Evolutionary conservation across 2,113 vertebrate genomes (phyloP).

Genomic region (Colistium nudipinnis): DNA sequence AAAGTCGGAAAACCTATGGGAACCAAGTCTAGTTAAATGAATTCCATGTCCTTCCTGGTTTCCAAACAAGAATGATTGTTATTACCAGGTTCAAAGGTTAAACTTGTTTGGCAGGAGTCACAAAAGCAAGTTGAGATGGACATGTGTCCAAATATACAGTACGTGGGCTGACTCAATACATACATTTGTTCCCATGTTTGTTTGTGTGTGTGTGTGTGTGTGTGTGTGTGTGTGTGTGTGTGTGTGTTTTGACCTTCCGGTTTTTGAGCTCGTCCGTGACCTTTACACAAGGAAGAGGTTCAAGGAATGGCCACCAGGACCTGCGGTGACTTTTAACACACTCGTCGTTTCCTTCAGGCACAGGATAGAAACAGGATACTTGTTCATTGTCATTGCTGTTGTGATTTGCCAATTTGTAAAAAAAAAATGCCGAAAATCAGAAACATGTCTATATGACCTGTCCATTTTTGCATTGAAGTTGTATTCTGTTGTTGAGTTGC

Average conservation of each 20-base stretch:
- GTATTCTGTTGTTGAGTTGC: conserved; percentile 4
- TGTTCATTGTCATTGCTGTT: no score
- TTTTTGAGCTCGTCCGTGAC: conserved; percentile 38
- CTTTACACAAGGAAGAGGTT: conserved; percentile 45
- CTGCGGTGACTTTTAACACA: conserved; percentile 29
- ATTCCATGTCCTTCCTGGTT: conserved; percentile 3
- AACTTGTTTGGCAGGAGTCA: conserved; percentile 3
- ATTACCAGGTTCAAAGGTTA: conserved; percentile 27
- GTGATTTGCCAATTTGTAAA: no score
- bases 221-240: background rate
- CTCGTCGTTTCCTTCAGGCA: conserved; percentile 8
- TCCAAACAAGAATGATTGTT: conserved; percentile 9
- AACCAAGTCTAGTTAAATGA: background rate
- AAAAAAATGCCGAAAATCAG: background rate
- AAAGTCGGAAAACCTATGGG: no score
- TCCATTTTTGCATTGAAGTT: background rate
- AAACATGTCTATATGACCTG: background rate
- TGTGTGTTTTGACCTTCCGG: conserved; percentile 28
- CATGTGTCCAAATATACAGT: no score
- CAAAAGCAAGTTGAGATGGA: background rate
- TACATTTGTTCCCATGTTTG: background rate
- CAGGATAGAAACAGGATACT: conserved; percentile 24
- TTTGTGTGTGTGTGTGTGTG: background rate
- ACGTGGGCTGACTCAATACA: background rate
- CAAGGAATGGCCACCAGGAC: conserved; percentile 39